Percentiles rank a stretch among this genome's conserved stretches.
Conservation (phyloP, 2,888 invertebrate genomes). For the Eupithecia subumbrata region DNA sequence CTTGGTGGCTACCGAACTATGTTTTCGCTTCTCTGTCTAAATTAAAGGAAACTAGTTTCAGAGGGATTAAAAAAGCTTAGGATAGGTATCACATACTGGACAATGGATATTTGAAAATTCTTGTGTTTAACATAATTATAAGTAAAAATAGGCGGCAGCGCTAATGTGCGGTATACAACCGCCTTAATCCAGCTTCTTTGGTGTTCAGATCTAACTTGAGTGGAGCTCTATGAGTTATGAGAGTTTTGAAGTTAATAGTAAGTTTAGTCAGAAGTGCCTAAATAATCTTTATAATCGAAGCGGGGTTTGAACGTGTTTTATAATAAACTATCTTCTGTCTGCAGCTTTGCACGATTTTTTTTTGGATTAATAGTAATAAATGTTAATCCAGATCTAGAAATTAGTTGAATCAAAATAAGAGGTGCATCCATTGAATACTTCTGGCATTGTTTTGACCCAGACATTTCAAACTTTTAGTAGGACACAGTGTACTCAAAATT, state of each 20-base stretch:
- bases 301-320: background rate
- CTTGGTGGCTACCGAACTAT: too few species aligned
- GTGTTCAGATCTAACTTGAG: background rate
- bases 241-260: background rate
- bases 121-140: too few species aligned
- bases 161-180: too few species aligned
- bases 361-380: background rate
- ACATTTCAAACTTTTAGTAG: background rate
- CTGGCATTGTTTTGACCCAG: background rate
- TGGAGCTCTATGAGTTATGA: constrained; percentile 1
- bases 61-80: too few species aligned
- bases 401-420: background rate
- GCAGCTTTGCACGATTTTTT: background rate
- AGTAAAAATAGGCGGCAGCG: too few species aligned
- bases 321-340: background rate
- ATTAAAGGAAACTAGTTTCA: too few species aligned
- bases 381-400: background rate
- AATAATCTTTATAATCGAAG: background rate
- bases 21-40: too few species aligned
- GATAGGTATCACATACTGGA: too few species aligned
- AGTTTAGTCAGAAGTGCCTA: background rate
- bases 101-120: too few species aligned
- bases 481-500: background rate
- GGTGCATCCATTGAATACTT: background rate
- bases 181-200: background rate